Evolutionary conservation across 35 echinoderm and acorn worm species (phyloP), one percentile per base, ranked within the genome.

Genomic region (Holothuria glaberrima): DNA sequence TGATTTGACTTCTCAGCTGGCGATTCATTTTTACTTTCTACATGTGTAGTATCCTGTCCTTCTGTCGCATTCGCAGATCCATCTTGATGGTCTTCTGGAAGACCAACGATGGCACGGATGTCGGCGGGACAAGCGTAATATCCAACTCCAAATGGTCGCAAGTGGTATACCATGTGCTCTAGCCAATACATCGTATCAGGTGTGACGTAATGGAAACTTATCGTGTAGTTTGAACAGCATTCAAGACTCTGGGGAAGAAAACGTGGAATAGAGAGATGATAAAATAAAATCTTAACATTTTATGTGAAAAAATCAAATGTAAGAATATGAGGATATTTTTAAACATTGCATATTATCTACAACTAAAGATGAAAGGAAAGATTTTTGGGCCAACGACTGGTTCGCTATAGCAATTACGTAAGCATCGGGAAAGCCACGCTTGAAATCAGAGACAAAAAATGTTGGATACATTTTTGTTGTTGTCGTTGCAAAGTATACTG

Each of bases 181-280:
- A 79, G 46, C 24, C n/a, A 25, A 10, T 79, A 10, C 75, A 79
- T 79, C 7, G 32, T 44, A 35, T 46, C 33, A 9, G 75, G 75
- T 25, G n/a, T 35, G 27, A 79, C 75, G 75, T 79, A 79, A 48
- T 79, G 75, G 20, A 79, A 79, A n/a, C 75, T 79, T 13, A 79
- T 79, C 9, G 46, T 12, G 44, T 79, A 1, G 46, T 79, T 79
- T 4, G 75, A 79, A 22, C 75, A 79, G 31, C 75, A 79, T 38
- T 50, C 46, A n/a, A 35, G 6, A 14, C 75, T 30, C 75, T 79
- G 33, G 36, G 2, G 36, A 41, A 41, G 7, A 41, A 41, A 41
- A 41, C 36, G 7, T 41, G 36, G 36, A 7, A 41, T 4, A 41
- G 36, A 41, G n/a, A n/a, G n/a, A n/a, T n/a, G n/a, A n/a, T n/a